Base-by-base conservation (phyloP, 2,888 invertebrate species). In the Galeruca laticollis region DNA sequence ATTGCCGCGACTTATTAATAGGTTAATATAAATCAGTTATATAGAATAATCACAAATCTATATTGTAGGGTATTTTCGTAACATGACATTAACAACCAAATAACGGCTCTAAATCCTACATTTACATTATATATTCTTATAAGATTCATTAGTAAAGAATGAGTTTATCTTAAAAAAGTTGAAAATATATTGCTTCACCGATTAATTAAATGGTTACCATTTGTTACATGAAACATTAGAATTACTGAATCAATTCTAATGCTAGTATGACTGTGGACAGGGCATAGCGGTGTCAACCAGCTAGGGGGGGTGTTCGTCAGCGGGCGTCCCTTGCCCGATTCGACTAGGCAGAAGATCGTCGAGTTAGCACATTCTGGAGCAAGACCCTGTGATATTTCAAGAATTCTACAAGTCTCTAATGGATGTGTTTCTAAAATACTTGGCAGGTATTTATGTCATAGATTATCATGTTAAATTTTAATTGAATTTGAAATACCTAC, bases 211-310 rank as follows among this genome's bases (percentile, higher is more conserved):
- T 57, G 11, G 21, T 26, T 43, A 52, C 52, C 60, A 35, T 18
- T 43, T 60, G 43, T 54, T 52, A 51, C n/a, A 20, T 60, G 52
- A 35, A 54, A 68, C 31, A 56, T 21, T n/a, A 68, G n/a, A 35
- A 56, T 54, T 47, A 47, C 15, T 47, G 47, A 66, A 69, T 60
- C 33, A 51, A 60, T 52, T 68, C 68, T 73, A 72, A 73, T 69
- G 20, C n/a, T 60, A 60, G 88, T 88, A 88, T 88, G 87, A 87
- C 88, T 89, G 87, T 89, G 89, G 88, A 87, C 89, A 90, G 90
- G 98, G 88, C 98, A 99, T 91, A 98, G 97, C 89, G 99, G 98
- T 86, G 96, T 99, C 87, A 98, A 99, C 91, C 98, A 99, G 90
- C 92, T 99, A 88, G 98, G 98, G 86, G 98, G 99, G 86, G 97